A percentile compares a stretch with the other conserved stretches of the same genome.
Evolutionary conservation across 2,113 vertebrate species (phyloP).

Genomic region (Phylloscopus trochilus): DNA sequence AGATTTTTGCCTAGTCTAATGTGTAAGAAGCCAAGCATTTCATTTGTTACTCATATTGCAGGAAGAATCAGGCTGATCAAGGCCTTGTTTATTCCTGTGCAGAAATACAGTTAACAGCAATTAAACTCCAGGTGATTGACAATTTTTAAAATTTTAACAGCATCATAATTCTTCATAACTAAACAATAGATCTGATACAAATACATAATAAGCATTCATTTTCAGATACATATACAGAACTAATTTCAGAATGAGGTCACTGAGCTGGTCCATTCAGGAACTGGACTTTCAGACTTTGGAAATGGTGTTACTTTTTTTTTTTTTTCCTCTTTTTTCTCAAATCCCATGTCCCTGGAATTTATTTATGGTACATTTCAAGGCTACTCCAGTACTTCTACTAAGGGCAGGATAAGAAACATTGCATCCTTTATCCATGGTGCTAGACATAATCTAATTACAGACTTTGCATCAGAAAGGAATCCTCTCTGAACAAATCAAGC

Average conservation of each 20-base stretch:
- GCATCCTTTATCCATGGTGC: slow-evolving; percentile 32
- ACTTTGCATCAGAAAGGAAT: slow-evolving; percentile 41
- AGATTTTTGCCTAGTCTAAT: neutral
- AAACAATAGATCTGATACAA: neutral
- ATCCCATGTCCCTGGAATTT: neutral
- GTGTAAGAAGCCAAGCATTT: neutral
- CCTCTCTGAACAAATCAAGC: slow-evolving; percentile 21
- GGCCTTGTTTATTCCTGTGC: neutral
- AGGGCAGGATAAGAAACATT: slow-evolving; percentile 4
- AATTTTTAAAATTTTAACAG: neutral
- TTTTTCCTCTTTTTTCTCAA: neutral
- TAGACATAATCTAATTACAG: slow-evolving; percentile 58
- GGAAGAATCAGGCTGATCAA: neutral
- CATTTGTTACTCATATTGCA: neutral
- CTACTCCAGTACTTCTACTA: neutral
- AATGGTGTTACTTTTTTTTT: neutral
- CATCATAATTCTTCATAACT: neutral
- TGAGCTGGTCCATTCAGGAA: neutral
- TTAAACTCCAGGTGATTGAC: neutral
- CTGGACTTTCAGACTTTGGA: neutral
- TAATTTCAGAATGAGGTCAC: neutral
- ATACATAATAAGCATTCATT: neutral
- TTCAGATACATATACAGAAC: neutral
- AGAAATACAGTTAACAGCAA: neutral
- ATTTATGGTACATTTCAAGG: neutral